A percentile compares a stretch with the other conserved stretches of the same genome.
phyloP scores from a whole-genome alignment of 2,113 vertebrate genomes.

The Brachypodius melanocephalos region DNA sequence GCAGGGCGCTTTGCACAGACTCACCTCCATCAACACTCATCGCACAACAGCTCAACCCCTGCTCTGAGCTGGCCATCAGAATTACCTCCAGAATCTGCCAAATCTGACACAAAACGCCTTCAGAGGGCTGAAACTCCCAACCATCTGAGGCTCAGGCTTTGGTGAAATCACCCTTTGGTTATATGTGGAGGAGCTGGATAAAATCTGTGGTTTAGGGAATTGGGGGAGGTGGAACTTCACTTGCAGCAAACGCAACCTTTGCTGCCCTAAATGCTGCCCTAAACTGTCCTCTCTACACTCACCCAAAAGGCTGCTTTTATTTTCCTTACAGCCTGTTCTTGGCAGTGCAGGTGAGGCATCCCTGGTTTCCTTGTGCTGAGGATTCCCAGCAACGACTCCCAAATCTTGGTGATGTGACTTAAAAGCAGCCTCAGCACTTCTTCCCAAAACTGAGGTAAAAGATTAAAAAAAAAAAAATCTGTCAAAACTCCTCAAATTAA shows the following conservation, averaged over 20 bases:
- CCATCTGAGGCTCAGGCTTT: not conserved
- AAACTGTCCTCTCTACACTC: not conserved
- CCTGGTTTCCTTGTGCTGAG: not conserved
- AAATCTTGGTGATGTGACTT: not conserved
- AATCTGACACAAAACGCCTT: not conserved
- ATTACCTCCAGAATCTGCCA: not conserved
- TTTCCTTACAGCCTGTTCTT: not conserved
- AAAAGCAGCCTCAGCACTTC: not conserved
- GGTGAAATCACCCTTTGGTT: not conserved
- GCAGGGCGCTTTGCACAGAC: not conserved
- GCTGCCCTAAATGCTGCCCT: too few relatives aligned
- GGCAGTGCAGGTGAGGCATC: not conserved
- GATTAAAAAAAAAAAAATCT: not conserved
- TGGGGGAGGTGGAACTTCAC: not conserved
- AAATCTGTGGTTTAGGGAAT: not conserved
- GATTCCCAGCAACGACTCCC: not conserved
- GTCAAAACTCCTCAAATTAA: not conserved
- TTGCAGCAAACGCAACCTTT: not conserved
- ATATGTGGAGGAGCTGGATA: rapidly evolving
- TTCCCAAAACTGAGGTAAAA: not conserved
- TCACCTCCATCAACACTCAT: not conserved
- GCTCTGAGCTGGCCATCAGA: not conserved
- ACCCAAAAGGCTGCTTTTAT: not conserved
- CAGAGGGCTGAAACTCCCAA: not conserved
- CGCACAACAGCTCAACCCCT: not conserved